Percentiles rank a stretch among this genome's conserved stretches.
Evolutionary conservation across 92 coral and sea anemone species (phyloP).

Genomic region (Bergia puertoricense): DNA sequence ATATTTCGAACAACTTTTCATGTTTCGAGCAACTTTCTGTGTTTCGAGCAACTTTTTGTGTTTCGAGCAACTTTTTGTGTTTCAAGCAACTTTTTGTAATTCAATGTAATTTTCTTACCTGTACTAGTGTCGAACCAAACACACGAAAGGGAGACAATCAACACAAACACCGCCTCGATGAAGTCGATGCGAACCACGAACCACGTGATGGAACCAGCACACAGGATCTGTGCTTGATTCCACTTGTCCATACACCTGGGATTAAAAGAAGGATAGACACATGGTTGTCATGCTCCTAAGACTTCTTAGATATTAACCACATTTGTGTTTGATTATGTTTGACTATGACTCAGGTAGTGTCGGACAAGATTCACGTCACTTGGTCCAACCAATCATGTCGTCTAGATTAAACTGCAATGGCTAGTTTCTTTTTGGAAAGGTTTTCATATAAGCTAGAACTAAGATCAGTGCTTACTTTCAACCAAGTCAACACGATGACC

Average conservation of each 20-base stretch:
- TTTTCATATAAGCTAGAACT: too few species aligned
- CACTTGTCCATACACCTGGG: neutral
- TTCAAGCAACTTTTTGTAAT: too few species aligned
- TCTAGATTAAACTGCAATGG: too few species aligned
- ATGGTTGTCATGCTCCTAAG: neutral
- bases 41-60: too few species aligned
- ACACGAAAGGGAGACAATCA: constrained; percentile 10
- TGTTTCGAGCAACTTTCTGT: too few species aligned
- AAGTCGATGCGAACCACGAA: neutral
- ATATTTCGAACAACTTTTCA: too few species aligned
- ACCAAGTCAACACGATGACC: too few species aligned
- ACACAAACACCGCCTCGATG: neutral
- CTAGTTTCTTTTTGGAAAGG: too few species aligned
- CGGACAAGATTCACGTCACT: too few species aligned
- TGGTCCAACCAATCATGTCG: too few species aligned
- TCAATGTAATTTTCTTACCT: neutral
- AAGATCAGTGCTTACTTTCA: too few species aligned
- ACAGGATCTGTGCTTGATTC: constrained; percentile 2
- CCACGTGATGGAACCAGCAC: constrained; percentile 6
- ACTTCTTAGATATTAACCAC: neutral
- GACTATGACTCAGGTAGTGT: neutral
- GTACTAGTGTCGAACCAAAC: neutral
- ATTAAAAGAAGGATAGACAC: neutral
- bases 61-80: too few species aligned
- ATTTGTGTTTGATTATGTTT: neutral